Evolutionary conservation across 2,888 invertebrate genomes (phyloP).

Genomic region (Leptura quadrifasciata): DNA sequence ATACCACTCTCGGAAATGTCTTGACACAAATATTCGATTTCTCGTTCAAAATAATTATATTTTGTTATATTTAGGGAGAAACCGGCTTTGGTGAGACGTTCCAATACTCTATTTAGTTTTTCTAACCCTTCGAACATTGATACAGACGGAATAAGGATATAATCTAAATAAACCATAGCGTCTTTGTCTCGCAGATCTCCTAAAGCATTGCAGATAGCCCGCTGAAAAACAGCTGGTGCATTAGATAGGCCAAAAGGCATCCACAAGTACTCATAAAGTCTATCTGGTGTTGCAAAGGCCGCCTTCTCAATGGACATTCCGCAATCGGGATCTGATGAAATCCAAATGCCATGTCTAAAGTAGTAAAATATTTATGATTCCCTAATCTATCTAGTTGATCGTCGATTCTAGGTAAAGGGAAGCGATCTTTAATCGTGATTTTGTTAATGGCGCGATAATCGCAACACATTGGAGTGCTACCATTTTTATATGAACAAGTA

Average conservation of each 20-base stretch:
- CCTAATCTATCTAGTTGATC: neutral
- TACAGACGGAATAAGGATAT: neutral
- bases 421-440: neutral
- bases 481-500: too few species aligned
- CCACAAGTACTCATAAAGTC: too few species aligned
- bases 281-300: conserved; percentile 1
- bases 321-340: conserved; percentile 1
- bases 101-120: neutral
- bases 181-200: neutral
- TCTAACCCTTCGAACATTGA: neutral
- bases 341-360: too few species aligned
- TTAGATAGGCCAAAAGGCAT: neutral
- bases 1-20: neutral
- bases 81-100: neutral
- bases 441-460: neutral
- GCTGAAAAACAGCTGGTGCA: conserved; percentile 4
- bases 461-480: too few species aligned
- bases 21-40: neutral
- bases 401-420: neutral
- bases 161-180: neutral
- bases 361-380: neutral
- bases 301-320: conserved; percentile 1
- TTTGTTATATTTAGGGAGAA: conserved; percentile 18
- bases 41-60: neutral
- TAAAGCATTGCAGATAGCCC: neutral